Evolutionary conservation across 2,113 vertebrate genomes (phyloP).

Genomic region (Callipepla californica): DNA sequence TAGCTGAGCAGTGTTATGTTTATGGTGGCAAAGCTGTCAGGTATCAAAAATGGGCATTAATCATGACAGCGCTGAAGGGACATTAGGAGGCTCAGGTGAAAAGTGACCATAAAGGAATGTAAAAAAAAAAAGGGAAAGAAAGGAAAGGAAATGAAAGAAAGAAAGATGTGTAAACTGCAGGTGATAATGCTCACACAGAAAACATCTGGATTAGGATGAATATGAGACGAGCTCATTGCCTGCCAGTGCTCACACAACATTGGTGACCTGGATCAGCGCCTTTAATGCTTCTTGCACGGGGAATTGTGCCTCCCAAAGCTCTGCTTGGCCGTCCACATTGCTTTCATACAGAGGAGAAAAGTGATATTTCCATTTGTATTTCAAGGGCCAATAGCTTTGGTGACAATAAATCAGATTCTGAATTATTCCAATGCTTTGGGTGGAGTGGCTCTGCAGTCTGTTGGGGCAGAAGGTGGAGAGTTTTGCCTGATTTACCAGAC

Average conservation of each 20-base stretch:
- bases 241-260: not conserved
- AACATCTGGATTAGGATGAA: not conserved
- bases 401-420: not conserved
- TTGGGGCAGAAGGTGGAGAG: not conserved
- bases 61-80: not conserved
- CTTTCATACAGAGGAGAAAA: not conserved
- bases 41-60: not conserved
- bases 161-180: not conserved
- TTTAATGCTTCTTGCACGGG: not conserved
- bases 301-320: not conserved
- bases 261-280: not conserved
- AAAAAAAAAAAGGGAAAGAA: not conserved
- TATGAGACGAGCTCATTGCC: not conserved
- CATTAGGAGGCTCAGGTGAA: not conserved
- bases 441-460: not conserved
- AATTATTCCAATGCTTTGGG: not conserved
- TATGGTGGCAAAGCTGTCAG: not conserved
- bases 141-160: not conserved
- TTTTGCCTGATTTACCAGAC: not conserved
- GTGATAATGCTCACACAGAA: not conserved
- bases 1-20: not conserved
- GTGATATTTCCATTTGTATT: not conserved
- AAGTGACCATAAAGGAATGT: not conserved
- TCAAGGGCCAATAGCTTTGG: not conserved
- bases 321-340: accelerated